Conservation (phyloP, 2,888 invertebrate genomes). For the Thecophora atra region DNA sequence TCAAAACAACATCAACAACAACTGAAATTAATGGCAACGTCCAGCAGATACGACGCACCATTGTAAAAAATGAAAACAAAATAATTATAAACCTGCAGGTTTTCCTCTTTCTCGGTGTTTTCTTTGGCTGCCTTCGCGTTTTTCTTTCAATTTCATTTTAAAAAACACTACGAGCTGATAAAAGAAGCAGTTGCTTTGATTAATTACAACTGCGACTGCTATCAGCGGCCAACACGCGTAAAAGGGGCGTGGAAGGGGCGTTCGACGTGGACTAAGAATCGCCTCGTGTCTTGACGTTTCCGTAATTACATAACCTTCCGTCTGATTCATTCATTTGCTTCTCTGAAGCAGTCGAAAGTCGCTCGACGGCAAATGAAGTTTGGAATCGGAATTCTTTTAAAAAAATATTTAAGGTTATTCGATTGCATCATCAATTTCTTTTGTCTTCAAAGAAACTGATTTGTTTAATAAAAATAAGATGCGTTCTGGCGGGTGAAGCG, state of each 20-base stretch:
- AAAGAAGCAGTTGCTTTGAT: constrained; percentile 27
- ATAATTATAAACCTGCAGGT: constrained; percentile 11
- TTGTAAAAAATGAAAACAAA: constrained; percentile 25
- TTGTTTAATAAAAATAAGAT: too few species aligned
- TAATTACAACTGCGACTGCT: constrained; percentile 21
- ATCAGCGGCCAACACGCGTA: constrained; percentile 15
- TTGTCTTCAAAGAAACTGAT: too few species aligned
- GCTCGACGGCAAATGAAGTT: too few species aligned
- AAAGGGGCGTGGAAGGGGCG: constrained; percentile 30
- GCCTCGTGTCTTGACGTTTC: constrained; percentile 3
- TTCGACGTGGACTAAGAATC: background rate
- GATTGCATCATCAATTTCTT: too few species aligned
- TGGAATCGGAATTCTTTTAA: too few species aligned
- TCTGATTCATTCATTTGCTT: too few species aligned
- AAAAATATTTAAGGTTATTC: too few species aligned
- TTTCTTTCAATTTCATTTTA: constrained; percentile 16
- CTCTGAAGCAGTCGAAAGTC: too few species aligned
- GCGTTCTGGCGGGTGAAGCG: too few species aligned
- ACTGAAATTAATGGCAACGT: constrained; percentile 37
- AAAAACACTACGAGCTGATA: constrained; percentile 9
- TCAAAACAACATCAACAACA: constrained; percentile 9
- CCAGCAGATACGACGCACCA: constrained; percentile 29
- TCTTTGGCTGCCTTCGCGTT: background rate
- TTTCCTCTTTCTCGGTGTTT: constrained; percentile 4
- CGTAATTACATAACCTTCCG: constrained; percentile 4